Conservation (phyloP, 2,888 invertebrate genomes). For the Catonia carolina region DNA sequence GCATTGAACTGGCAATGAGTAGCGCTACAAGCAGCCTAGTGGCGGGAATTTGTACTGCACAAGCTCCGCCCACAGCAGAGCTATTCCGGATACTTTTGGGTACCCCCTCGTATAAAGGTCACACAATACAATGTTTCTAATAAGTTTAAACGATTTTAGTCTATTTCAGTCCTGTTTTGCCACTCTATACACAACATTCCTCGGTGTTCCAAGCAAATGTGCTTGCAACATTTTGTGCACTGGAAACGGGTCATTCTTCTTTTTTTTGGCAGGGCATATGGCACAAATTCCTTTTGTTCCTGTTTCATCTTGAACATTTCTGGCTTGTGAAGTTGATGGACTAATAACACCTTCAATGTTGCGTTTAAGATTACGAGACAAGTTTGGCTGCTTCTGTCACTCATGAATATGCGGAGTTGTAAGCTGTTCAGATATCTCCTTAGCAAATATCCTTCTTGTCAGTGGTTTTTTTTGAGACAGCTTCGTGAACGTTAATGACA, state of each 20-base stretch:
- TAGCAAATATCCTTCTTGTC: constrained; percentile 4
- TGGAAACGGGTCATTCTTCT: neutral
- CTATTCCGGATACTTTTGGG: no score
- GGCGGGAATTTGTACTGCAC: no score
- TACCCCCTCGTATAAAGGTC: no score
- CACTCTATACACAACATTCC: constrained; percentile 1
- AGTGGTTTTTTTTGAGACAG: constrained; percentile 4
- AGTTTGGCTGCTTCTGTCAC: constrained; percentile 4
- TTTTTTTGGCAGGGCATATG: neutral
- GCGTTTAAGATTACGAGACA: constrained; percentile 2
- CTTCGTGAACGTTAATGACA: constrained; percentile 3
- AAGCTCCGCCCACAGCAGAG: no score
- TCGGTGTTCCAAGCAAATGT: neutral
- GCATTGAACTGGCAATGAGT: no score
- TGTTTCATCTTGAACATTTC: neutral
- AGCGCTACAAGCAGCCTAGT: no score
- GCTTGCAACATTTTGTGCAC: constrained; percentile 2
- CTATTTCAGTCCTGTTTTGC: neutral
- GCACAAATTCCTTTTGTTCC: constrained; percentile 4
- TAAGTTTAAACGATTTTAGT: neutral
- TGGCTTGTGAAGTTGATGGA: neutral
- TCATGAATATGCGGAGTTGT: neutral
- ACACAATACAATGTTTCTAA: no score
- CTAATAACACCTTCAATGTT: neutral
- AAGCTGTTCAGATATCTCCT: neutral